Conservation (phyloP, 2,113 vertebrate species). For the Cardinalis cardinalis region DNA sequence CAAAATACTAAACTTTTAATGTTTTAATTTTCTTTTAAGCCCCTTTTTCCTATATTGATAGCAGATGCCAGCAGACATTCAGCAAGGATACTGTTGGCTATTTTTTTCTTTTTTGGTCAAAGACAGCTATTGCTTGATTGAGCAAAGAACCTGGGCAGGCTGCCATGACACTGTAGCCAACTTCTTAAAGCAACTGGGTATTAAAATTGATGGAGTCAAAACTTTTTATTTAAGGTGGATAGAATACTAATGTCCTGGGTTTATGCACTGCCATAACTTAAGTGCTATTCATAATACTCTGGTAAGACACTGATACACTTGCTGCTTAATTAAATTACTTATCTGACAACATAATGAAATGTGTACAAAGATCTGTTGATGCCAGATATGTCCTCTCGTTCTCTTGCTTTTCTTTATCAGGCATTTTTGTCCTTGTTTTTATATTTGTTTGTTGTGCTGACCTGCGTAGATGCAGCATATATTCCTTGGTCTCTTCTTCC, state of each 20-base stretch:
- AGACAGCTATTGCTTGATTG: constrained; percentile 63
- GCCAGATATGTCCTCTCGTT: neutral
- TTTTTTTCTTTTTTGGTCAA: constrained; percentile 50
- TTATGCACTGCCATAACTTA: constrained; percentile 40
- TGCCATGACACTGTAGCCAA: constrained; percentile 69
- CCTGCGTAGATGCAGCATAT: neutral
- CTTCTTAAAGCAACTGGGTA: constrained; percentile 64
- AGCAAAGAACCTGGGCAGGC: constrained; percentile 62
- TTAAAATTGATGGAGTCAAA: constrained; percentile 68
- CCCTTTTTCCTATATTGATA: constrained; percentile 35
- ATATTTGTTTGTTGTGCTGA: neutral
- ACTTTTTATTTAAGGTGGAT: constrained; percentile 69
- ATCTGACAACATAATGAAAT: neutral
- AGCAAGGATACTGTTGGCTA: constrained; percentile 48
- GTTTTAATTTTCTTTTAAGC: constrained; percentile 15
- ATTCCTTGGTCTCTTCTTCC: neutral
- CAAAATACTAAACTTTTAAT: constrained; percentile 36
- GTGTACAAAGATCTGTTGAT: neutral
- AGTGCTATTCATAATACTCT: constrained; percentile 30
- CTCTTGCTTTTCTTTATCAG: neutral
- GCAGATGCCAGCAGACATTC: constrained; percentile 59
- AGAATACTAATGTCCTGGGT: constrained; percentile 55
- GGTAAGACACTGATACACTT: neutral
- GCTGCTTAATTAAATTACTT: constrained; percentile 41
- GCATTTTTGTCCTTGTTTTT: neutral